These are phyloP conservation scores for Cerastoderma edule DNA, from an alignment of 2,888 invertebrate species.

Conservation along the genomic window DNA sequence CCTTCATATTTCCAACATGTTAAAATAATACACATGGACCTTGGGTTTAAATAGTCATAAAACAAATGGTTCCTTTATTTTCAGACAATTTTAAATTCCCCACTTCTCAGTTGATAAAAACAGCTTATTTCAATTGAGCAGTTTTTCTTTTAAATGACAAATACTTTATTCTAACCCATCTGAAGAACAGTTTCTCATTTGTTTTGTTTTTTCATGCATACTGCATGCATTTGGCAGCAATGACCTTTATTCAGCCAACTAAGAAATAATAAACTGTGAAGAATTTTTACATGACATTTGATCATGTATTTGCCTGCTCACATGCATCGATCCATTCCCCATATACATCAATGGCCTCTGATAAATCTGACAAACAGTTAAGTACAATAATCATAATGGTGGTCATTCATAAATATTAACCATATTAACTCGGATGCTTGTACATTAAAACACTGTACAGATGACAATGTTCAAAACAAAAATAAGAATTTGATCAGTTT, in stretches of 20 bases:
- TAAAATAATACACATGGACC: too few relatives aligned
- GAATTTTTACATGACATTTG: not conserved
- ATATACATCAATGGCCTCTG: conserved; percentile 99
- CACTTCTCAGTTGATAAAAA: too few relatives aligned
- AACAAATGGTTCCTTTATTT: too few relatives aligned
- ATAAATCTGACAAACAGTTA: conserved; percentile 86
- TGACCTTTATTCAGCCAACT: too few relatives aligned
- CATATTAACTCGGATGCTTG: too few relatives aligned
- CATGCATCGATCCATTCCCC: conserved; percentile 99
- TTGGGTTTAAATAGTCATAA: too few relatives aligned
- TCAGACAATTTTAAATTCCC: too few relatives aligned
- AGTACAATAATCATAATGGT: not conserved
- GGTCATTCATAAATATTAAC: not conserved
- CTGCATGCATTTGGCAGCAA: too few relatives aligned
- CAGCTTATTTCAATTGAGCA: not conserved
- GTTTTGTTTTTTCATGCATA: not conserved
- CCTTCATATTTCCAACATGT: too few relatives aligned
- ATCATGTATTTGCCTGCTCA: conserved; percentile 92
- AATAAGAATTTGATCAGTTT: not conserved
- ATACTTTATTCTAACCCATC: not conserved
- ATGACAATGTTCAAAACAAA: not conserved
- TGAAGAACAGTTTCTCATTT: not conserved
- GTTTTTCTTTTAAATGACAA: not conserved
- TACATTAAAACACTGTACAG: not conserved
- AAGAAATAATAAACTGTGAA: not conserved